Evolutionary conservation across 2,888 invertebrate species (phyloP).

Genomic region (Capitulum mitella): DNA sequence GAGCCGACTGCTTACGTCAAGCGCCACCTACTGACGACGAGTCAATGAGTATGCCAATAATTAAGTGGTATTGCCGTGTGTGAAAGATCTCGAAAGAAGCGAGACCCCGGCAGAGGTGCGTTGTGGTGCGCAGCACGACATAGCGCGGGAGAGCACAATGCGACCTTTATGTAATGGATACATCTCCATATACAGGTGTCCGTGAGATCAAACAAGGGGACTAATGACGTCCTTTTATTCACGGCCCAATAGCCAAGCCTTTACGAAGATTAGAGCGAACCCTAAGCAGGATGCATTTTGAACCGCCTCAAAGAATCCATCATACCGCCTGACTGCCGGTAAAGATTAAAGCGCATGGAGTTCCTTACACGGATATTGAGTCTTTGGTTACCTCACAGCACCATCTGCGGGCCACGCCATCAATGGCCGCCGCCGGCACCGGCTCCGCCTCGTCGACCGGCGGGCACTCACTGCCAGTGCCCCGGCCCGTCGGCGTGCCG

Average conservation of each 20-base stretch:
- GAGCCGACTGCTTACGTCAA: too few species aligned
- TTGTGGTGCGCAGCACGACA: too few species aligned
- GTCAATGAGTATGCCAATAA: too few species aligned
- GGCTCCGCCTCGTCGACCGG: not conserved
- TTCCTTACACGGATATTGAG: not conserved
- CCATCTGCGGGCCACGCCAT: too few species aligned
- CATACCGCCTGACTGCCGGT: not conserved
- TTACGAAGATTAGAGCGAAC: not conserved
- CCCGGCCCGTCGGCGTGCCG: not conserved
- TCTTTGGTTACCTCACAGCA: not conserved
- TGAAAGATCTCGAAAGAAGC: too few species aligned
- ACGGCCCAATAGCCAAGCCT: not conserved
- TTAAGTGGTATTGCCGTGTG: too few species aligned
- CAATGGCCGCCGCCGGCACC: not conserved
- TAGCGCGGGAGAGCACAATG: too few species aligned
- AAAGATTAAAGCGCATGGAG: not conserved
- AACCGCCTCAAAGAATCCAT: not conserved
- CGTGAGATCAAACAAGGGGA: too few species aligned
- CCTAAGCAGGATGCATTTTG: not conserved
- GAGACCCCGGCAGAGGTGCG: too few species aligned
- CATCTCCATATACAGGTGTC: too few species aligned
- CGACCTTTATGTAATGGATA: too few species aligned
- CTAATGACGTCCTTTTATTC: not conserved
- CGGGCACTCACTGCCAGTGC: not conserved
- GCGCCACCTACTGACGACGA: too few species aligned